Base-by-base conservation (phyloP, 2,797 vertebrate species). In the Paramormyrops hopkinsi region DNA sequence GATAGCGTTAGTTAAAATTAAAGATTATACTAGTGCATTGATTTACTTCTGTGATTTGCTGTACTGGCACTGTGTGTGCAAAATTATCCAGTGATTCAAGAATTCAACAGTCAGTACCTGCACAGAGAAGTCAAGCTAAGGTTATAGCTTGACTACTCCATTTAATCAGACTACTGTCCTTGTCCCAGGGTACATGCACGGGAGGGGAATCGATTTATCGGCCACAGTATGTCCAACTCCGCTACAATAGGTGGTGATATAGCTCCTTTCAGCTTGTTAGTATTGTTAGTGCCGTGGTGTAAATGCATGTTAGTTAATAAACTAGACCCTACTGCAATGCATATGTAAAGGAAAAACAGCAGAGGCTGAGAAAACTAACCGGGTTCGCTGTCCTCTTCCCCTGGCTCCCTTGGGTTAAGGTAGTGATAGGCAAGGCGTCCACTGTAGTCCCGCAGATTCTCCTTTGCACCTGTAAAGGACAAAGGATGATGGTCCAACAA, bases 371-470 rank as follows among this genome's bases (percentile, higher is more conserved):
- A 62, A 11, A 0, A 94, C 96, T 96, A 93, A 97, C 96, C 93
- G 17, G 95, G 91, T 25, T 94, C 93, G 0, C 90, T 90, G 59
- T 93, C 92, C 2, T 94, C 93, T 62, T 93, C 93, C 0, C 89
- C 91, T 0, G 94, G 37, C 11, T 95, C 94, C 85, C 92, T 94
- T 22, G 90, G 69, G 90, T 91, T 93, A 41, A 96, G 93, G 91
- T 97, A 97, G 87, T 96, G 93, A 88, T 89, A 89, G 29, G 96
- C 93, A 46, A 97, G 92, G 89, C 88, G 96, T 56, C 96, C 96
- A 22, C 96, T 97, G 94, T 97, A 95, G 92, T 97, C 96, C 89
- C 96, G 92, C 22, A 97, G 12, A 88, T 95, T 95, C 85, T 96
- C 94, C 90, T 95, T 96, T 1, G 96, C 96, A 22, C 96, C 96